Conservation (phyloP, 2,113 vertebrate genomes). For the Callipepla squamata region DNA sequence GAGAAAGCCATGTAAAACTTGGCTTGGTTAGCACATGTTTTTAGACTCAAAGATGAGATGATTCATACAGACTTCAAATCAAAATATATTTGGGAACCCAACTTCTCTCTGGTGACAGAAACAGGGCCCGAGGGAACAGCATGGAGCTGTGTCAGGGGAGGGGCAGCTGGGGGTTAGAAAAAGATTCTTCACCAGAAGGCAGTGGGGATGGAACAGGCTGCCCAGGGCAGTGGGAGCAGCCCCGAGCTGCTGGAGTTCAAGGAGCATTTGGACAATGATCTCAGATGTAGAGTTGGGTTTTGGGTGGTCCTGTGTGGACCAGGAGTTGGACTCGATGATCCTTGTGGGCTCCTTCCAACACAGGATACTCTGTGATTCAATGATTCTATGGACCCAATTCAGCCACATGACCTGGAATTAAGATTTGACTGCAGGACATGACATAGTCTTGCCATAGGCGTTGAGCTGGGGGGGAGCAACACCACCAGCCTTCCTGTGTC, state of each 20-base stretch:
- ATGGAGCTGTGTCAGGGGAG: background rate
- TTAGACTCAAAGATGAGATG: background rate
- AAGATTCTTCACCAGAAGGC: background rate
- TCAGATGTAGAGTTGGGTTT: background rate
- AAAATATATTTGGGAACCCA: background rate
- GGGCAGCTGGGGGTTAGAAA: background rate
- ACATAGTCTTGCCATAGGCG: too few species aligned
- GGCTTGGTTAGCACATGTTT: background rate
- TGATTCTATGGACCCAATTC: background rate
- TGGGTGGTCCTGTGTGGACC: background rate
- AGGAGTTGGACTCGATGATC: background rate
- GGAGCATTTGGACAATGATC: background rate
- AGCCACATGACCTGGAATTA: rapidly evolving
- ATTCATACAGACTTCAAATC: background rate
- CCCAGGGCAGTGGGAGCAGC: too few species aligned
- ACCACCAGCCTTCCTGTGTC: background rate
- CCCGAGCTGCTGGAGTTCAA: background rate
- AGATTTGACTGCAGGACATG: background rate
- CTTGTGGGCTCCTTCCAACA: background rate
- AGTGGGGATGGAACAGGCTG: background rate
- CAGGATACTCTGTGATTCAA: background rate
- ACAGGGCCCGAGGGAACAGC: background rate
- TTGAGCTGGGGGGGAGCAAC: background rate
- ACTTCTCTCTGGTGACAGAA: background rate
- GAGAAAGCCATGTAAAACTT: background rate